phyloP scores from a whole-genome alignment of 2,888 invertebrate genomes.

The Dascillus cervinus region DNA sequence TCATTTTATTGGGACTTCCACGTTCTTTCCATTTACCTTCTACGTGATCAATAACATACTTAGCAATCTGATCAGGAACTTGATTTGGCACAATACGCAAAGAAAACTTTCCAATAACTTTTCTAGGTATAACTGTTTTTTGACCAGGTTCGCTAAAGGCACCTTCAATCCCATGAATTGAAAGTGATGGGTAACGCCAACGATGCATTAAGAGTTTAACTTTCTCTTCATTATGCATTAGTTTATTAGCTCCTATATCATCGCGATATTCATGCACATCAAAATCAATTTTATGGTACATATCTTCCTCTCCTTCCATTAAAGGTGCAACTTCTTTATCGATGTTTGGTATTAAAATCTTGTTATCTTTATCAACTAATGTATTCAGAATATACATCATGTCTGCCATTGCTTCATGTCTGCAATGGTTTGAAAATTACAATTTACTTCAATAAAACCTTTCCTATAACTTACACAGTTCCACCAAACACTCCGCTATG shows the following conservation, averaged over 20 bases:
- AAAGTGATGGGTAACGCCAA: constrained; percentile 91
- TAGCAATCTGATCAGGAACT: constrained; percentile 72
- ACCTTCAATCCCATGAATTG: constrained; percentile 84
- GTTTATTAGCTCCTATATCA: constrained; percentile 59
- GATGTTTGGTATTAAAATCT: constrained; percentile 75
- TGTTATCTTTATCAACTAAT: constrained; percentile 79
- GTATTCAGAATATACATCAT: constrained; percentile 77
- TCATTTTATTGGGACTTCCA: constrained; percentile 80
- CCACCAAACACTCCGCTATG: constrained; percentile 97
- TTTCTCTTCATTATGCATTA: constrained; percentile 74
- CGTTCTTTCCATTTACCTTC: constrained; percentile 71
- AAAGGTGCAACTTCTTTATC: constrained; percentile 74
- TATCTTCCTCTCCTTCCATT: constrained; percentile 58
- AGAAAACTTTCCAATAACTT: constrained; percentile 95
- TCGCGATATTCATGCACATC: constrained; percentile 68
- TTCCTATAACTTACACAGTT: constrained; percentile 59
- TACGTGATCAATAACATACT: constrained; percentile 69
- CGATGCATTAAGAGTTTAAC: constrained; percentile 83
- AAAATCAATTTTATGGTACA: constrained; percentile 81
- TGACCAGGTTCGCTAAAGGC: constrained; percentile 90
- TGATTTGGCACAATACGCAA: constrained; percentile 95
- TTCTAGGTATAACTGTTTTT: constrained; percentile 91
- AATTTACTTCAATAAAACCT: neutral
- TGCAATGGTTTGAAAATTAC: constrained; percentile 34
- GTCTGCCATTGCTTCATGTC: constrained; percentile 85